phyloP scores from a whole-genome alignment of 2,888 invertebrate genomes.

The Andrena chrysosceles region DNA sequence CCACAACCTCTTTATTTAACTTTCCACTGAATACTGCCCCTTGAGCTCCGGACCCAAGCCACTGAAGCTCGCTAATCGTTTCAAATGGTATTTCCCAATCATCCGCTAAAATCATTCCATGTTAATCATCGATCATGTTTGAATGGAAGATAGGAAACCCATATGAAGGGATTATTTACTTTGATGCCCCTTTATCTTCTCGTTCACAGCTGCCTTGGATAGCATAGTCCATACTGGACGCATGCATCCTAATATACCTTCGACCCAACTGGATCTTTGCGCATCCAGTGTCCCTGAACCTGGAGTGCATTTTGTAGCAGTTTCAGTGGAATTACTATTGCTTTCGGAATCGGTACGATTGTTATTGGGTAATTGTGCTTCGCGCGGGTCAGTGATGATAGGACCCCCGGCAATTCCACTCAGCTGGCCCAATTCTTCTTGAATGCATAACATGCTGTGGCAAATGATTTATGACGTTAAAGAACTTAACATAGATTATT shows the following conservation, averaged over 20 bases:
- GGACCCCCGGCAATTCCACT: conserved; percentile 81
- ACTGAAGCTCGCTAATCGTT: conserved; percentile 93
- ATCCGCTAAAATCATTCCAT: conserved; percentile 86
- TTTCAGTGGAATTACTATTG: conserved; percentile 79
- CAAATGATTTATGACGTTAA: conserved; percentile 19
- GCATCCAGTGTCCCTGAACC: conserved; percentile 82
- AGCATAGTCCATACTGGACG: conserved; percentile 95
- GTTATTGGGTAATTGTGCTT: conserved; percentile 76
- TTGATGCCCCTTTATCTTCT: conserved; percentile 88
- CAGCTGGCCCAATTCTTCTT: conserved; percentile 88
- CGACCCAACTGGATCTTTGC: conserved; percentile 90
- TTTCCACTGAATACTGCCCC: conserved; percentile 97
- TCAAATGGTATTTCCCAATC: conserved; percentile 99
- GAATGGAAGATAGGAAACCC: background rate
- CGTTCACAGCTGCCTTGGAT: conserved; percentile 90
- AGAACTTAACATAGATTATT: background rate
- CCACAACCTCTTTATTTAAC: conserved; percentile 93
- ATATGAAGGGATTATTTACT: conserved; percentile 83
- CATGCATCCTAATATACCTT: conserved; percentile 95
- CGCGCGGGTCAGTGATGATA: conserved; percentile 74
- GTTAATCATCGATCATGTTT: background rate
- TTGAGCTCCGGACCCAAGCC: conserved; percentile 98
- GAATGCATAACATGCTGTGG: conserved; percentile 88
- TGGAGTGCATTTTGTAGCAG: conserved; percentile 78
- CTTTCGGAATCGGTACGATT: conserved; percentile 78